Conservation (phyloP, 2,888 invertebrate genomes). For the Tanytarsus gracilentus region DNA sequence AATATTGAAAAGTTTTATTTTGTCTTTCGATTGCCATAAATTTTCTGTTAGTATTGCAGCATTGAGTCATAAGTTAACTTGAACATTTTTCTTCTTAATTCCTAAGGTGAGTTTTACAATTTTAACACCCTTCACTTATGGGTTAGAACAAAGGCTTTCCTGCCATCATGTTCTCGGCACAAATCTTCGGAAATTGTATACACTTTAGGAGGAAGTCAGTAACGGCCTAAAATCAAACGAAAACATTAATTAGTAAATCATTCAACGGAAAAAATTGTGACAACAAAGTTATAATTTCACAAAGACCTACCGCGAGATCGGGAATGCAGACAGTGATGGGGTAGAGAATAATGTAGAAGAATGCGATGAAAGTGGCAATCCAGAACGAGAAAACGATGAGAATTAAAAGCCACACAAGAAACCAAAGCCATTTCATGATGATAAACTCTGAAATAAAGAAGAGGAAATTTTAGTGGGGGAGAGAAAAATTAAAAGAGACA, state of each 20-base stretch:
- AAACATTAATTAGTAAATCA: not conserved
- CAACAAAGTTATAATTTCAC: not conserved
- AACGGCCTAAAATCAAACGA: slow-evolving; percentile 39
- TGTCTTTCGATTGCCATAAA: too few species aligned
- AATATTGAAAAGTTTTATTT: too few species aligned
- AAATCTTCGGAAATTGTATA: slow-evolving; percentile 61
- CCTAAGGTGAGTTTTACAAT: too few species aligned
- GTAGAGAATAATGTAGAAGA: slow-evolving; percentile 57
- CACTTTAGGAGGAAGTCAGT: slow-evolving; percentile 58
- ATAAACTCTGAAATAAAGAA: not conserved
- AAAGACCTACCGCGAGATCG: slow-evolving; percentile 53
- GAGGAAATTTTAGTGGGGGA: not conserved
- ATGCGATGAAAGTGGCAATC: slow-evolving; percentile 58
- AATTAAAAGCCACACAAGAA: slow-evolving; percentile 61
- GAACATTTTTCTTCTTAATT: too few species aligned
- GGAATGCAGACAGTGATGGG: slow-evolving; percentile 61
- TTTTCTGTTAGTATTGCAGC: too few species aligned
- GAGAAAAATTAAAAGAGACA: not conserved
- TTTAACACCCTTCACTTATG: not conserved
- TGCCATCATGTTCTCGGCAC: slow-evolving; percentile 60
- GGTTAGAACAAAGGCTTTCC: slow-evolving; percentile 46
- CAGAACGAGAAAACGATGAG: slow-evolving; percentile 59
- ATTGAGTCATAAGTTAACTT: too few species aligned
- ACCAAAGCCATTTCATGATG: slow-evolving; percentile 43
- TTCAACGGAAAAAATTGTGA: not conserved